Percentiles rank a stretch among this genome's conserved stretches.
These are phyloP conservation scores for Perccottus glenii DNA, from an alignment of 2,113 vertebrate genomes.

Conservation along the genomic window DNA sequence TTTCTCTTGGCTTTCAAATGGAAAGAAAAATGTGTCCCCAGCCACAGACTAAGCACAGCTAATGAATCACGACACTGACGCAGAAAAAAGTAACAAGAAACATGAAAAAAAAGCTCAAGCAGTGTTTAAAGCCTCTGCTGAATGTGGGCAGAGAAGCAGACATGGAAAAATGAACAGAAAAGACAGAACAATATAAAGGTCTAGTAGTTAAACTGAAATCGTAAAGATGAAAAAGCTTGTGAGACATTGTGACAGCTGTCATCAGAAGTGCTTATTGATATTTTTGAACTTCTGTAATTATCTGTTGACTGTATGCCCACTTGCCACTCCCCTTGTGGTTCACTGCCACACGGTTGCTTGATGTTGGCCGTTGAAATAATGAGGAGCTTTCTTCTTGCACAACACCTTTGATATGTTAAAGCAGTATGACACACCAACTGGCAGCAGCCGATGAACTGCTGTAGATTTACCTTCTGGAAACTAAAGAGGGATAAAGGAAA, in stretches of 20 bases:
- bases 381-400: constrained; percentile 51
- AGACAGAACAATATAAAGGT: neutral
- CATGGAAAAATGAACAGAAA: constrained; percentile 7
- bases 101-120: constrained; percentile 40
- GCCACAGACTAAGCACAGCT: constrained; percentile 21
- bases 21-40: constrained; percentile 6
- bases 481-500: constrained; percentile 15
- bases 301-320: neutral
- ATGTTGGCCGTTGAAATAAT: constrained; percentile 60
- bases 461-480: constrained; percentile 48
- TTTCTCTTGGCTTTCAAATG: constrained; percentile 17
- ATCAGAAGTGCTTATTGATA: constrained; percentile 26
- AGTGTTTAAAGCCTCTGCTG: constrained; percentile 36
- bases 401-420: constrained; percentile 74
- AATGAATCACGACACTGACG: constrained; percentile 48
- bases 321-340: constrained; percentile 1
- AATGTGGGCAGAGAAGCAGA: constrained; percentile 31
- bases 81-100: constrained; percentile 30
- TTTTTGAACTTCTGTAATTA: constrained; percentile 14
- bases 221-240: neutral
- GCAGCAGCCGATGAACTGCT: constrained; percentile 49
- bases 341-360: constrained; percentile 48
- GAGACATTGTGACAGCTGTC: neutral
- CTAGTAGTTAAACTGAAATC: constrained; percentile 2
- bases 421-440: constrained; percentile 54